Percentiles rank a stretch among this genome's conserved stretches.
Conservation (phyloP, 2,797 vertebrate species). For the Eupleurogrammus muticus region DNA sequence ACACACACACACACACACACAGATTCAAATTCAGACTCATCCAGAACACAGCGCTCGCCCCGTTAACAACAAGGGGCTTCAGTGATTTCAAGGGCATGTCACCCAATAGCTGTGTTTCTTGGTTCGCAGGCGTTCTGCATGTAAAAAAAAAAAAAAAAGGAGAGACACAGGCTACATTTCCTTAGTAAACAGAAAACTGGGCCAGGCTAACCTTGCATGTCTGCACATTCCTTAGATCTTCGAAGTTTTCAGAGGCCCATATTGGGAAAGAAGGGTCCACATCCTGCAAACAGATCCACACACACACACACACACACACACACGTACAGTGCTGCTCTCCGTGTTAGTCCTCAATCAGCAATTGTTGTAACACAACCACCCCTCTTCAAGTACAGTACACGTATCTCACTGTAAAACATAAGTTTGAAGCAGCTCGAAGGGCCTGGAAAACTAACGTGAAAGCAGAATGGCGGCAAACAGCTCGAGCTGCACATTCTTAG, state of each 20-base stretch:
- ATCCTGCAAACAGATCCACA: constrained; percentile 44
- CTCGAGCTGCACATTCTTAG: constrained; percentile 37
- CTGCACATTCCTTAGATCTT: constrained; percentile 72
- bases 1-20: constrained; percentile 29
- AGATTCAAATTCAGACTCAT: constrained; percentile 20
- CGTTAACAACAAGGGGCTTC: background rate
- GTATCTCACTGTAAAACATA: constrained; percentile 21
- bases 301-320: constrained; percentile 29
- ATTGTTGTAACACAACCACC: constrained; percentile 31
- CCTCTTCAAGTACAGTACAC: constrained; percentile 17
- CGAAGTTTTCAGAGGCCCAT: constrained; percentile 68
- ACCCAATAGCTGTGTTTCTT: constrained; percentile 20
- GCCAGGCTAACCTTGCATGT: constrained; percentile 62
- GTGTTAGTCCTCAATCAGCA: constrained; percentile 17
- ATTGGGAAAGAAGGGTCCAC: constrained; percentile 53
- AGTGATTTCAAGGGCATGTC: constrained; percentile 32
- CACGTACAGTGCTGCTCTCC: constrained; percentile 19
- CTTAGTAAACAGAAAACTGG: constrained; percentile 55
- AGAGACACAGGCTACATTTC: constrained; percentile 30
- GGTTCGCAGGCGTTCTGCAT: constrained; percentile 13
- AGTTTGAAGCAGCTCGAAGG: constrained; percentile 18
- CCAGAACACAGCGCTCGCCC: background rate
- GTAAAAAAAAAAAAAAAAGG: too few relatives aligned
- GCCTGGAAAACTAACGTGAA: constrained; percentile 37
- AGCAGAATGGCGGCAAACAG: constrained; percentile 22